Percentiles rank a stretch among this genome's conserved stretches.
Conservation (phyloP, 2,888 invertebrate genomes). For the Arctia plantaginis region DNA sequence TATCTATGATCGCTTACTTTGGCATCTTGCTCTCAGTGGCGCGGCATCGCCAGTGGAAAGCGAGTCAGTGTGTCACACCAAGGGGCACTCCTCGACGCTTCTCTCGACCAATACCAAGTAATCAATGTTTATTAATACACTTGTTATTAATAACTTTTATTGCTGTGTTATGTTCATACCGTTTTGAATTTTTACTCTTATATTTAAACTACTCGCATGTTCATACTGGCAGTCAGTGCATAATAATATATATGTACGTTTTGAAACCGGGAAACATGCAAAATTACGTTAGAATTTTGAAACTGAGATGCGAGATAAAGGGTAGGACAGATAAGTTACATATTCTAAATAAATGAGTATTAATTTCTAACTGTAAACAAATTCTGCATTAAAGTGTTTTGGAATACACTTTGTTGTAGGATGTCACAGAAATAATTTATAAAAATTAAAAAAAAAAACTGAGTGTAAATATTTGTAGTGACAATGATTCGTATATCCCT, state of each 20-base stretch:
- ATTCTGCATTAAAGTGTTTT: not conserved
- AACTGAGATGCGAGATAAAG: not conserved
- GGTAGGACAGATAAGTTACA: not conserved
- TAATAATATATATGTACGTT: not conserved
- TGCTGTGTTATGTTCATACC: not conserved
- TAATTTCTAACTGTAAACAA: not conserved
- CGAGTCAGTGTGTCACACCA: constrained; percentile 84
- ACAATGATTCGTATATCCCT: not conserved
- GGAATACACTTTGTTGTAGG: not conserved
- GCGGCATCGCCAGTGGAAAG: constrained; percentile 72
- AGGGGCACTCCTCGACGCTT: constrained; percentile 46
- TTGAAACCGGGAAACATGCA: not conserved
- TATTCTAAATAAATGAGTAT: not conserved
- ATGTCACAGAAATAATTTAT: not conserved
- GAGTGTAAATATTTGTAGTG: not conserved
- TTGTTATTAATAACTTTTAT: constrained; percentile 20
- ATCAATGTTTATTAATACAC: constrained; percentile 54
- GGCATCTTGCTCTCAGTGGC: constrained; percentile 38
- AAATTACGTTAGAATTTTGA: not conserved
- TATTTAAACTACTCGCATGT: not conserved
- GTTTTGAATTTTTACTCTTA: not conserved
- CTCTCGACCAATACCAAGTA: constrained; percentile 60
- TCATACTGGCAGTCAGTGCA: not conserved
- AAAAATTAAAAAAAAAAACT: not conserved
- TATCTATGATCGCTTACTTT: constrained; percentile 30